Conservation (phyloP, 2,888 invertebrate genomes). For the Bellardia pandia region DNA sequence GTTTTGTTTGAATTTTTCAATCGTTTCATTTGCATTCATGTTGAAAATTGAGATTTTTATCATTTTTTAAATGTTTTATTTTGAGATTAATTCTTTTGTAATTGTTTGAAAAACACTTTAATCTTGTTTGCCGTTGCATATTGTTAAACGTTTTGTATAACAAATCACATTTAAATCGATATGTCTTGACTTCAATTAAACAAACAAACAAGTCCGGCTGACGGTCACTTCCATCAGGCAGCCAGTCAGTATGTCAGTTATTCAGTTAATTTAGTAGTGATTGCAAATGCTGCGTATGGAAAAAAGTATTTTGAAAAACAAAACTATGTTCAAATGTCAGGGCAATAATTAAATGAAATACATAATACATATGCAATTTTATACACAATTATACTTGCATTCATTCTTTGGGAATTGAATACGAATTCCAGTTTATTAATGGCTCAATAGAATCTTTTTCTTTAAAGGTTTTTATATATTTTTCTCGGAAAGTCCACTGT, state of each 20-base stretch:
- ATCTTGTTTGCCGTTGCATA: conserved; percentile 42
- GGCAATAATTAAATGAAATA: not conserved
- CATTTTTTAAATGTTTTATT: conserved; percentile 9
- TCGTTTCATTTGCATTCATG: conserved; percentile 32
- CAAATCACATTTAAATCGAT: conserved; percentile 56
- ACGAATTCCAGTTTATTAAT: not conserved
- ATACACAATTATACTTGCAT: not conserved
- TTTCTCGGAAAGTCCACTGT: too few species aligned
- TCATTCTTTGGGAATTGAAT: not conserved
- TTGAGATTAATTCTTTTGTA: conserved; percentile 40
- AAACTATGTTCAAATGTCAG: conserved; percentile 47
- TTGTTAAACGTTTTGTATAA: conserved; percentile 52
- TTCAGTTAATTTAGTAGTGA: conserved; percentile 5
- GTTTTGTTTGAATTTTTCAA: conserved; percentile 48
- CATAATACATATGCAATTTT: not conserved
- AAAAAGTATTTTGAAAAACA: conserved; percentile 1
- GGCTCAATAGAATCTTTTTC: not conserved
- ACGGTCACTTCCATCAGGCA: not conserved
- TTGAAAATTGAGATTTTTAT: conserved; percentile 37
- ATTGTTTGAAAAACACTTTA: conserved; percentile 38
- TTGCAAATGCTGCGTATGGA: conserved; percentile 11
- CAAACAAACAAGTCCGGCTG: conserved; percentile 18
- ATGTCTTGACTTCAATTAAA: conserved; percentile 58
- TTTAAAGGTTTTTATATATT: not conserved
- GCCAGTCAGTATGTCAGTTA: not conserved